Conservation (phyloP, 2,797 vertebrate species). For the Furcifer pardalis region DNA sequence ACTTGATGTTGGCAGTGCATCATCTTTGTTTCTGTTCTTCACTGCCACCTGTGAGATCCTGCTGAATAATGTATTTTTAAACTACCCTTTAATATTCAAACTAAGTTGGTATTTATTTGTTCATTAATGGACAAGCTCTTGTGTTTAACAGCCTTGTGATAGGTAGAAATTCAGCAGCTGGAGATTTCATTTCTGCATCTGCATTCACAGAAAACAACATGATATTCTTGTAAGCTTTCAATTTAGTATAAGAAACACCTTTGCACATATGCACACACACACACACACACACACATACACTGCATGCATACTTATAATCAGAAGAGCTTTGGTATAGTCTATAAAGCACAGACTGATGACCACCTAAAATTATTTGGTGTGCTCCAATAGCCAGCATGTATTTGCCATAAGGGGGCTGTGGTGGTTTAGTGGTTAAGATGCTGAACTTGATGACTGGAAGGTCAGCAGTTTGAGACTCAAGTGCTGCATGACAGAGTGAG, state of each 20-base stretch:
- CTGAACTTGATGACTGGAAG: too few relatives aligned
- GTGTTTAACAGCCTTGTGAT: too few relatives aligned
- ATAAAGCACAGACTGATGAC: too few relatives aligned
- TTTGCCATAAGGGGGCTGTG: too few relatives aligned
- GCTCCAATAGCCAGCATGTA: too few relatives aligned
- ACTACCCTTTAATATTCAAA: neutral
- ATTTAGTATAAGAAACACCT: neutral
- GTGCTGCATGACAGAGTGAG: too few relatives aligned
- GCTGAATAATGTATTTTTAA: neutral
- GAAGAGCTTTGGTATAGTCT: too few relatives aligned
- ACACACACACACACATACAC: too few relatives aligned
- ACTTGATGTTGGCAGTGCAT: neutral
- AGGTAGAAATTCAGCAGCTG: neutral
- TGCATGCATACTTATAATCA: neutral
- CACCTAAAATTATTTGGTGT: too few relatives aligned
- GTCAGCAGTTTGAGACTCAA: too few relatives aligned
- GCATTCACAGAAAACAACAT: neutral
- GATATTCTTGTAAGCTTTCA: neutral
- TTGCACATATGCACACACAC: neutral
- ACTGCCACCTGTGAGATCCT: constrained; percentile 40
- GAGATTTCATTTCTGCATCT: neutral
- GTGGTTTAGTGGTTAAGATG: too few relatives aligned
- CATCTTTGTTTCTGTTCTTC: constrained; percentile 37
- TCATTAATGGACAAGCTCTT: too few relatives aligned
- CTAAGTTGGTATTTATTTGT: neutral